A percentile compares a stretch with the other conserved stretches of the same genome.
Evolutionary conservation across 2,797 vertebrate species (phyloP).

Genomic region (Catharus ustulatus): DNA sequence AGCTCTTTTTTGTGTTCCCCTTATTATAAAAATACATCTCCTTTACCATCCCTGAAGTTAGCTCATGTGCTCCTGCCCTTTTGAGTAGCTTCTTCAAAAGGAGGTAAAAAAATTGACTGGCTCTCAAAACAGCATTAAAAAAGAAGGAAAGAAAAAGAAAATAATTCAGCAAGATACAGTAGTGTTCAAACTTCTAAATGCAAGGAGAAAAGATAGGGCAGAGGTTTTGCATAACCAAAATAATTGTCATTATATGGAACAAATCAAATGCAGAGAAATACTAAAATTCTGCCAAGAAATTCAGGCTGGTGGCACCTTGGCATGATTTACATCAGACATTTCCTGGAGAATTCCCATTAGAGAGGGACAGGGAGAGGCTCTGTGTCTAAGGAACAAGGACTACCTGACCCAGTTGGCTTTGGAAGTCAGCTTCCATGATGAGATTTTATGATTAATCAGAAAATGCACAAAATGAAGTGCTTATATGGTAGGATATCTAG

Average conservation of each 20-base stretch:
- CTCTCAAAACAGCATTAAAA: not conserved
- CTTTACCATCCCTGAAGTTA: not conserved
- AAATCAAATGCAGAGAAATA: not conserved
- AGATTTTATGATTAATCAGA: not conserved
- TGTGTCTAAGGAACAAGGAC: not conserved
- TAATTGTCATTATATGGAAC: not conserved
- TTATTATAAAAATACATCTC: not conserved
- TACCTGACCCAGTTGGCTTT: not conserved
- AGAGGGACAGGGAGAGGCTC: not conserved
- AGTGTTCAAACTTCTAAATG: not conserved
- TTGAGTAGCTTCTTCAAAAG: not conserved
- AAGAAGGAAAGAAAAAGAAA: not conserved
- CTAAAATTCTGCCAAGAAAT: not conserved
- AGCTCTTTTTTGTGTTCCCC: not conserved
- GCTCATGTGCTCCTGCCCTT: not conserved
- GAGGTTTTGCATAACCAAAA: not conserved
- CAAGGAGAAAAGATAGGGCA: not conserved
- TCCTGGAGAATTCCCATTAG: not conserved
- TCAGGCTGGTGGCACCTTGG: not conserved
- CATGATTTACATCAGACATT: not conserved
- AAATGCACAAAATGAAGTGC: not conserved
- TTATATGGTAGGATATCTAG: not conserved
- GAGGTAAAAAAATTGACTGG: not conserved
- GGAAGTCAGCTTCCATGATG: not conserved
- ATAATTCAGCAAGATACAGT: not conserved